These are phyloP conservation scores for Nysson spinosus DNA, from an alignment of 2,888 invertebrate species.

Conservation along the genomic window DNA sequence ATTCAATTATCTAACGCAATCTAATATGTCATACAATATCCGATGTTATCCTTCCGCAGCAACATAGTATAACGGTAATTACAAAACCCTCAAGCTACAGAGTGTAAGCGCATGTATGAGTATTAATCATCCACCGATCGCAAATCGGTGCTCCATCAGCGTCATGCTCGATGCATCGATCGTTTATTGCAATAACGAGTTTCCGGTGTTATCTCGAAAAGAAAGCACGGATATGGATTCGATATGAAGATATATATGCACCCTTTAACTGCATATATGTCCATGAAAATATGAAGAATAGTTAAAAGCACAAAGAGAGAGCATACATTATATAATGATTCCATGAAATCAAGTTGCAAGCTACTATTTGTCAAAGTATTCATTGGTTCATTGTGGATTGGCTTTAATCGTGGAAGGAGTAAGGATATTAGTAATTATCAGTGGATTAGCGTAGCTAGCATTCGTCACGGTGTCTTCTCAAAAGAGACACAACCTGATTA, in stretches of 20 bases:
- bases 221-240: too few species aligned
- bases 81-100: not conserved
- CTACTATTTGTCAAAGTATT: constrained; percentile 62
- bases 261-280: too few species aligned
- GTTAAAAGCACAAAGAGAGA: constrained; percentile 7
- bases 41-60: too few species aligned
- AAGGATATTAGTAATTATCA: constrained; percentile 61
- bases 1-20: too few species aligned
- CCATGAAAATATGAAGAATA: too few species aligned
- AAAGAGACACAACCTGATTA: too few species aligned
- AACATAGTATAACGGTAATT: too few species aligned
- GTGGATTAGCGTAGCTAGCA: too few species aligned
- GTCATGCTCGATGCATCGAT: constrained; percentile 23
- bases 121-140: constrained; percentile 42
- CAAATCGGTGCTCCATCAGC: constrained; percentile 44
- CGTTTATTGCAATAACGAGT: constrained; percentile 39
- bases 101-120: constrained; percentile 11
- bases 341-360: constrained; percentile 51
- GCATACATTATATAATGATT: too few species aligned
- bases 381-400: constrained; percentile 69
- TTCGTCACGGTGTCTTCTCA: too few species aligned
- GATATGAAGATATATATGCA: too few species aligned
- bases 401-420: constrained; percentile 60
- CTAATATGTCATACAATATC: too few species aligned
- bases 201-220: constrained; percentile 4